A percentile compares a stretch with the other conserved stretches of the same genome.
Conservation (phyloP, 2,797 vertebrate genomes). For the Sarcophilus harrisii region DNA sequence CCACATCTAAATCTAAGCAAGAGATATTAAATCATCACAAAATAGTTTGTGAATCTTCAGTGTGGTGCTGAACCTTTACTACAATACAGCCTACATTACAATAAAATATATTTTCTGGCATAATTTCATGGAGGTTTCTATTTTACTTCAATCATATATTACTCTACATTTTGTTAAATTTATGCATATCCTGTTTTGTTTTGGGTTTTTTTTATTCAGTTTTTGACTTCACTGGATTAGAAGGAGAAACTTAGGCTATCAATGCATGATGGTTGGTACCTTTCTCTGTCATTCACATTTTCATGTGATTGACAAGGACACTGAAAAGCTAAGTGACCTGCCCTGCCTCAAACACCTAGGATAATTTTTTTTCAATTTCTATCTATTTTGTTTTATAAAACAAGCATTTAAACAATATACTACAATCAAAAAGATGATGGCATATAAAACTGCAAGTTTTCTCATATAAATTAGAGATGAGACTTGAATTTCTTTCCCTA, state of each 20-base stretch:
- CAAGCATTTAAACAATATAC: neutral
- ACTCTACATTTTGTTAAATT: neutral
- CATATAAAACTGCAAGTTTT: neutral
- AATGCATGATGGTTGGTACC: neutral
- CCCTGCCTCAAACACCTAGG: neutral
- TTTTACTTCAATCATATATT: neutral
- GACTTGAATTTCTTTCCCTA: neutral
- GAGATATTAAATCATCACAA: too few relatives aligned
- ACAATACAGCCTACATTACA: too few relatives aligned
- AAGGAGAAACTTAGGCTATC: neutral
- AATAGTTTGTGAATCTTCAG: too few relatives aligned
- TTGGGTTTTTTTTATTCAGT: neutral
- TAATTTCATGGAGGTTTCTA: too few relatives aligned
- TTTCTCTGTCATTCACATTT: neutral
- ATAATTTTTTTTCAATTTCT: neutral
- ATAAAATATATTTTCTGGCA: too few relatives aligned
- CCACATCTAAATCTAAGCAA: too few relatives aligned
- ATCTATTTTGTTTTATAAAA: neutral
- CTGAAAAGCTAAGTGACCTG: neutral
- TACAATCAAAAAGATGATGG: neutral
- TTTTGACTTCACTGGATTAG: neutral
- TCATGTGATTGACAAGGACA: neutral
- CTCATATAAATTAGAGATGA: neutral
- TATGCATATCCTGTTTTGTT: neutral
- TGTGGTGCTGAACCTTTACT: too few relatives aligned